phyloP scores from a whole-genome alignment of 2,797 vertebrate genomes.

The Champsocephalus esox region DNA sequence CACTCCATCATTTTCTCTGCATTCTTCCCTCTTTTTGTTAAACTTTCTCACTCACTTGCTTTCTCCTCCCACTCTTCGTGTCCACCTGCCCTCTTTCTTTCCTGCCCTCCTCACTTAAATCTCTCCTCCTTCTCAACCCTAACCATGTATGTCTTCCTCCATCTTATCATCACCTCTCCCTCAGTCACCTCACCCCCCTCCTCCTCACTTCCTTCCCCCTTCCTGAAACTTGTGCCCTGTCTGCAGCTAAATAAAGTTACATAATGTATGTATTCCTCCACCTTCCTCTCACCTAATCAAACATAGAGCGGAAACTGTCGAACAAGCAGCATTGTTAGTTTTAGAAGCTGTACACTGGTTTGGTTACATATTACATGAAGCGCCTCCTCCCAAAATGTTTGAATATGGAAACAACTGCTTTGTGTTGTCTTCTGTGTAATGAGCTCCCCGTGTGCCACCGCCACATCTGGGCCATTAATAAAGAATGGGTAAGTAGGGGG shows the following conservation, averaged over 20 bases:
- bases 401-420: constrained; percentile 73
- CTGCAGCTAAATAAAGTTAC: constrained; percentile 42
- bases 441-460: constrained; percentile 63
- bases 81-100: too few relatives aligned
- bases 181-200: neutral
- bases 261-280: constrained; percentile 58
- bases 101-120: neutral
- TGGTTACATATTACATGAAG: constrained; percentile 71
- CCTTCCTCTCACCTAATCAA: constrained; percentile 58
- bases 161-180: neutral
- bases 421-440: constrained; percentile 74
- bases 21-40: neutral
- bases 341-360: constrained; percentile 50
- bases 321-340: constrained; percentile 69
- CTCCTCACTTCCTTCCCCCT: neutral
- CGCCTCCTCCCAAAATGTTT: constrained; percentile 72
- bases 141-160: neutral
- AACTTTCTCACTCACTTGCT: neutral
- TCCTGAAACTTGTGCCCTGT: constrained; percentile 12
- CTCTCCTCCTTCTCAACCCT: neutral
- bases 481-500: constrained; percentile 45
- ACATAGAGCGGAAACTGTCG: constrained; percentile 58
- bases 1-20: neutral
- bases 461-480: constrained; percentile 81
- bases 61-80: neutral